Evolutionary conservation across 2,797 vertebrate genomes (phyloP).

Genomic region (Tenualosa thibaudeaui): DNA sequence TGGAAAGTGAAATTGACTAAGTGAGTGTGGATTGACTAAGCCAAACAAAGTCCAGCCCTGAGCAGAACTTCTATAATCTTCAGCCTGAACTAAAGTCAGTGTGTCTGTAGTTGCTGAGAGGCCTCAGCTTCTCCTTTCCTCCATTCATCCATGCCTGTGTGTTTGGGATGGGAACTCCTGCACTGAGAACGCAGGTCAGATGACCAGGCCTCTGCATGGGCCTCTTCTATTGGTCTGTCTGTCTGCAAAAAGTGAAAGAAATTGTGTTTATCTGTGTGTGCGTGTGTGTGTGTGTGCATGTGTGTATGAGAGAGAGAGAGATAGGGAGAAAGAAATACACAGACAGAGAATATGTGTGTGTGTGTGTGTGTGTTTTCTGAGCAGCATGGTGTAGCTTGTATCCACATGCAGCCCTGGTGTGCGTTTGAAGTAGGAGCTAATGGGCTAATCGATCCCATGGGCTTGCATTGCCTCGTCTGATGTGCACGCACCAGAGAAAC

Average conservation of each 20-base stretch:
- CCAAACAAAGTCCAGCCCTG: neutral
- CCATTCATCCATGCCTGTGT: too few relatives aligned
- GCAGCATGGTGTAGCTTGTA: neutral
- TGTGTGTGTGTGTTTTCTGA: neutral
- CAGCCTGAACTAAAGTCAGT: too few relatives aligned
- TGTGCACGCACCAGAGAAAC: neutral
- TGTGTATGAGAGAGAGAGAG: constrained; percentile 7
- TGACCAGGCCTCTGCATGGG: neutral
- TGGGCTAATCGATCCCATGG: constrained; percentile 11
- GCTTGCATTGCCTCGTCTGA: neutral
- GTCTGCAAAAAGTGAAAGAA: neutral
- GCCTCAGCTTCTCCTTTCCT: too few relatives aligned
- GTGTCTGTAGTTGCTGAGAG: too few relatives aligned
- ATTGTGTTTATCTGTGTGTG: neutral
- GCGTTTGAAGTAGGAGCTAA: neutral
- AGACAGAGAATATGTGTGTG: neutral
- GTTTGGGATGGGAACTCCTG: neutral
- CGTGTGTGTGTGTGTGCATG: constrained; percentile 22
- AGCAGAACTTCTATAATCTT: neutral
- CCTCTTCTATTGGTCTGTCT: neutral
- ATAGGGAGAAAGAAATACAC: neutral
- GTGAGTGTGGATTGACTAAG: neutral
- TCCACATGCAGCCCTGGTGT: neutral
- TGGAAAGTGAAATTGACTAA: neutral
- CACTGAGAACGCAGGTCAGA: neutral